Evolutionary conservation across 2,888 invertebrate genomes (phyloP).

Genomic region (Cepaea hortensis): DNA sequence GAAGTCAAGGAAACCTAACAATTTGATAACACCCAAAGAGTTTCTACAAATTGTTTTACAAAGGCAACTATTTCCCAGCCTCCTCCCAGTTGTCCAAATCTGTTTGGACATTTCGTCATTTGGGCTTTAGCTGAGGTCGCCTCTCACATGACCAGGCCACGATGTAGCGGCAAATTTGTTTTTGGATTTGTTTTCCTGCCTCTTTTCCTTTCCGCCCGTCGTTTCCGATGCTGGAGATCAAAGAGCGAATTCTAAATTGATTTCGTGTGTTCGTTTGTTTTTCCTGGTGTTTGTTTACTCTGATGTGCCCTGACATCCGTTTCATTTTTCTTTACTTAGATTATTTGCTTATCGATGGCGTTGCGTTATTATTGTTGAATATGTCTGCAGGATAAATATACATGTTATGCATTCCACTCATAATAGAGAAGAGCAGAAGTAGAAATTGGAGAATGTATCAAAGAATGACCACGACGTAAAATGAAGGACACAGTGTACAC

Average conservation of each 20-base stretch:
- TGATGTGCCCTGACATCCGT: neutral
- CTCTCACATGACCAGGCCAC: neutral
- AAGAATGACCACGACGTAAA: too few species aligned
- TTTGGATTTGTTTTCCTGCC: neutral
- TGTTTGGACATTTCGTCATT: constrained; percentile 25
- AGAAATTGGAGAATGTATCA: too few species aligned
- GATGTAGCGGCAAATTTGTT: constrained; percentile 4
- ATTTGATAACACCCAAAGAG: neutral
- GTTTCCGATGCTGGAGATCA: neutral
- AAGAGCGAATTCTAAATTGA: constrained; percentile 1
- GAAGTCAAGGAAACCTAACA: neutral
- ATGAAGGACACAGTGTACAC: too few species aligned
- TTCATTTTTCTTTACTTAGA: neutral
- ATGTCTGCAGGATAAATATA: too few species aligned
- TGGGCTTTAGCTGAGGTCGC: neutral
- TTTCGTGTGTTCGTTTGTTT: neutral
- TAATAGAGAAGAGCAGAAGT: too few species aligned
- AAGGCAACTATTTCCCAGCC: neutral
- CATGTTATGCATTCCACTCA: too few species aligned
- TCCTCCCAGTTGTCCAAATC: neutral
- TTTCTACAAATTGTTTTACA: neutral
- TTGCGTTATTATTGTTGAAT: too few species aligned
- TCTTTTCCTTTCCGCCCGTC: neutral
- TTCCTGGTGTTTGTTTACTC: neutral
- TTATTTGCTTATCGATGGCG: too few species aligned